Base-by-base conservation (phyloP, 2,113 vertebrate species). In the Cynoglossus semilaevis region DNA sequence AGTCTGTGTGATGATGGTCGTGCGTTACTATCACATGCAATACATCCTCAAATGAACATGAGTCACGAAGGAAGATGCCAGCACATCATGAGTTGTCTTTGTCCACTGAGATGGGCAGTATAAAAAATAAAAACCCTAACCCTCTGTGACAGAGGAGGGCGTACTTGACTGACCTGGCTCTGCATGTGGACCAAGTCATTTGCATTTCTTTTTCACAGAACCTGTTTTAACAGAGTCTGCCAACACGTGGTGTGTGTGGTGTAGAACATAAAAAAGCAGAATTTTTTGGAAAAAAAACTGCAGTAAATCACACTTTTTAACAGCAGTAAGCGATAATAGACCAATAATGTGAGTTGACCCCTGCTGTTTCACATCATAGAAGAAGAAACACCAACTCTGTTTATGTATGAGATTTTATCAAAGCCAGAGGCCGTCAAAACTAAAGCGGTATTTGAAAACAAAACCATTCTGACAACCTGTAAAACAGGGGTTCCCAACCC, bases 161-260 rank as follows among this genome's bases (percentile, higher is more conserved):
- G 46, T 37, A 0, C 45, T 44, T 4, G 8, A 50, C 70, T 75
- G 76, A 74, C 82, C 81, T 47, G 29, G 40, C 37, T 51, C 60
- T 63, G 63, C 58, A 53, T 45, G 67, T 67, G 51, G 59, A 72
- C 61, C 74, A 52, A 62, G 50, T 72, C 59, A 62, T 85, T 88
- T 85, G 63, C 78, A 82, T 89, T 83, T 74, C 69, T 74, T 29
- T 63, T n/a, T n/a, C n/a, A 40, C 65, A 45, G 9, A 11, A 46
- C 58, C 62, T 65, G 62, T 76, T 79, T 77, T 67, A 49, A 67
- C 72, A 80, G 61, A 54, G 70, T 42, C 58, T 18, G 18, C 15
- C 15, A 72, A 67, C 71, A 59, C 54, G 58, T 60, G 63, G 41
- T 50, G 16, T 72, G 64, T 62, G 42, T 59, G 42, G 47, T 72